Evolutionary conservation across 2,888 invertebrate species (phyloP).

Genomic region (Venustoraphidia nigricollis): DNA sequence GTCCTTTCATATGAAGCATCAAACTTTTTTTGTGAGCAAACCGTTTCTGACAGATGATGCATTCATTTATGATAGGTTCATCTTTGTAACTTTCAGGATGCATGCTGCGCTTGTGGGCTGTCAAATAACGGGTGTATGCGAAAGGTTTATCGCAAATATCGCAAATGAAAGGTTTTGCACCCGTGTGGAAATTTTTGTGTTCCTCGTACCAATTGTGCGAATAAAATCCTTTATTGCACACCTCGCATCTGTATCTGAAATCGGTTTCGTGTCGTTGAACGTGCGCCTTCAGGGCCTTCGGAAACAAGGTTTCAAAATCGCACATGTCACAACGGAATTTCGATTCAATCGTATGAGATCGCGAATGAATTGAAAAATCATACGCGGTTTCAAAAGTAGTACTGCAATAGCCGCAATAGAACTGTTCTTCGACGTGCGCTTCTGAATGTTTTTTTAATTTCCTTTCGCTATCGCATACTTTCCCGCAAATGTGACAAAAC

Average conservation of each 20-base stretch:
- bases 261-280: slow-evolving; percentile 21
- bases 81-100: slow-evolving; percentile 29
- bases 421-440: slow-evolving; percentile 23
- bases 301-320: slow-evolving; percentile 21
- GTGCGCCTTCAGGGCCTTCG: slow-evolving; percentile 22
- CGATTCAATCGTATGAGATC: slow-evolving; percentile 22
- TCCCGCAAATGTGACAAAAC: slow-evolving; percentile 24
- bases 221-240: slow-evolving; percentile 38
- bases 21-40: slow-evolving; percentile 27
- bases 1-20: slow-evolving; percentile 27
- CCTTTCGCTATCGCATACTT: slow-evolving; percentile 20
- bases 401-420: slow-evolving; percentile 24
- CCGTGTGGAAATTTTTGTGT: slow-evolving; percentile 31
- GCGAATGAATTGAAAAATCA: slow-evolving; percentile 23
- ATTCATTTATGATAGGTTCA: slow-evolving; percentile 22
- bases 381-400: slow-evolving; percentile 23
- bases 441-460: slow-evolving; percentile 24
- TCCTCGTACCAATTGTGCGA: slow-evolving; percentile 14
- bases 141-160: slow-evolving; percentile 34
- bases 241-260: slow-evolving; percentile 34
- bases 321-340: slow-evolving; percentile 24
- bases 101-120: slow-evolving; percentile 31
- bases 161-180: slow-evolving; percentile 32
- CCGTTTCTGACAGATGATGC: slow-evolving; percentile 26
- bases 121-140: slow-evolving; percentile 32